Percentiles rank a stretch among this genome's conserved stretches.
Conservation (phyloP, 2,888 invertebrate species). For the Caenorhabditis doughertyi region DNA sequence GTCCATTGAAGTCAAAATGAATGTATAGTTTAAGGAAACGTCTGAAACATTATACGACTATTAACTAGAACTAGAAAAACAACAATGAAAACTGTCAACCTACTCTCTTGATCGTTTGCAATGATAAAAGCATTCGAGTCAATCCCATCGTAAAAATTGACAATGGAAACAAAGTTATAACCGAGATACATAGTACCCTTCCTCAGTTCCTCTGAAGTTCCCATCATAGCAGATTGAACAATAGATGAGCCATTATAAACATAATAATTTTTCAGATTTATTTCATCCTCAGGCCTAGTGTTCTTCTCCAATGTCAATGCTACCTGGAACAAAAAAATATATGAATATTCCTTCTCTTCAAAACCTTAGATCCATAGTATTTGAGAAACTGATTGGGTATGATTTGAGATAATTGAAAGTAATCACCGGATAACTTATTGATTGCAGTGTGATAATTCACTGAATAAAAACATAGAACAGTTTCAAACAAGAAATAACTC, state of each 20-base stretch:
- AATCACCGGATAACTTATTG: neutral
- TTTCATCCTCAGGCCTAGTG: neutral
- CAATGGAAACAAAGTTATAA: slow-evolving; percentile 8
- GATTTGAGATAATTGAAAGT: neutral
- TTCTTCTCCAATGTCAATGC: slow-evolving; percentile 1
- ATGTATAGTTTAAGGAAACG: neutral
- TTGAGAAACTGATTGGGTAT: neutral
- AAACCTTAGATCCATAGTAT: slow-evolving; percentile 14
- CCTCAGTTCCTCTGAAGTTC: neutral
- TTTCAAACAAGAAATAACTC: neutral
- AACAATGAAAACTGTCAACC: neutral
- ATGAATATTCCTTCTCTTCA: neutral
- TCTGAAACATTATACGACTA: neutral
- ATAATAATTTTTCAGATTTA: slow-evolving; percentile 8
- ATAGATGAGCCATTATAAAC: slow-evolving; percentile 8
- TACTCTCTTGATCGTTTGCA: slow-evolving; percentile 1
- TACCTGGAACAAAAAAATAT: neutral
- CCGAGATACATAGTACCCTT: neutral
- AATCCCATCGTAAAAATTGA: slow-evolving; percentile 5
- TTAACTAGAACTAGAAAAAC: no score
- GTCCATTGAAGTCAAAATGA: neutral
- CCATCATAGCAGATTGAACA: neutral
- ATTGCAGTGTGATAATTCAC: neutral
- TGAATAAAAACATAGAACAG: neutral
- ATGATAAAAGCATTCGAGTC: slow-evolving; percentile 16